Conservation (phyloP, 2,113 vertebrate species). For the Brachypodius melanocephalos region DNA sequence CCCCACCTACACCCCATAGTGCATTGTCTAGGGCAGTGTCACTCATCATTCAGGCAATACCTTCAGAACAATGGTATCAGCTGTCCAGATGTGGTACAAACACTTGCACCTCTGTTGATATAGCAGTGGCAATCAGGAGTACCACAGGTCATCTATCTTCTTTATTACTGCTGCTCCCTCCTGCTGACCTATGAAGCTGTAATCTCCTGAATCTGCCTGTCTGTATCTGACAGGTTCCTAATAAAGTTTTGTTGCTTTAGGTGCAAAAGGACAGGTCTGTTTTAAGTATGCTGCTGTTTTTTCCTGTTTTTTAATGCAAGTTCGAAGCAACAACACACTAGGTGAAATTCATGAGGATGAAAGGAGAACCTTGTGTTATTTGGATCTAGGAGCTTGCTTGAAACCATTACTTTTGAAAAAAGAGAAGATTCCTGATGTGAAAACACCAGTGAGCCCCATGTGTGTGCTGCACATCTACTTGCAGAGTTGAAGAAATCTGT, state of each 20-base stretch:
- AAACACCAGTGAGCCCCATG: neutral
- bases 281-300: neutral
- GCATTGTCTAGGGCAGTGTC: neutral
- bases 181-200: neutral
- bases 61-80: neutral
- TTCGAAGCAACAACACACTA: neutral
- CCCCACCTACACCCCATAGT: neutral
- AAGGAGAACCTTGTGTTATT: neutral
- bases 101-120: neutral
- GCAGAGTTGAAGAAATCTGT: neutral
- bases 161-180: constrained; percentile 20
- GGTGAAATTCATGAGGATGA: neutral
- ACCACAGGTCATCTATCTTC: neutral
- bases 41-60: neutral
- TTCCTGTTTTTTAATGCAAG: neutral
- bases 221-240: neutral
- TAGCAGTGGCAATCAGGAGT: neutral
- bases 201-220: constrained; percentile 2
- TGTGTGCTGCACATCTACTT: neutral
- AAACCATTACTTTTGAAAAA: neutral
- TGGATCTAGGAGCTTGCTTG: neutral
- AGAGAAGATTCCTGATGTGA: neutral
- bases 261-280: neutral
- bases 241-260: neutral
- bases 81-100: neutral